phyloP scores from a whole-genome alignment of 2,797 vertebrate species.

The Hirundo rustica region DNA sequence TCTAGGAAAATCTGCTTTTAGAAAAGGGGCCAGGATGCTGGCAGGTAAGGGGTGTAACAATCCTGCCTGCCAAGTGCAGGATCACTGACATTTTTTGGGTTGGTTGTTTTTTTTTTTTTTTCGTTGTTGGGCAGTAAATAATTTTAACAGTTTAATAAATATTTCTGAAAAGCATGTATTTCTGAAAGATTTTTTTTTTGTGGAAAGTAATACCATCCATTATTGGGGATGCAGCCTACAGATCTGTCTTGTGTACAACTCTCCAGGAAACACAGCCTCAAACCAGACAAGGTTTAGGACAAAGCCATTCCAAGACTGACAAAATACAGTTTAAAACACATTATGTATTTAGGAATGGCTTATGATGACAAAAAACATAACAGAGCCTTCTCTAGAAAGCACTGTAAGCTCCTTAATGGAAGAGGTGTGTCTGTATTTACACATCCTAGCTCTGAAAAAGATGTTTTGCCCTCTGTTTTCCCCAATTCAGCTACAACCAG shows the following conservation, averaged over 20 bases:
- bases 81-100: neutral
- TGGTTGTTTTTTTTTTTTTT: neutral
- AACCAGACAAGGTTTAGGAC: neutral
- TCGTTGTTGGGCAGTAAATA: slow-evolving; percentile 29
- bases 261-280: neutral
- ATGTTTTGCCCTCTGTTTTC: neutral
- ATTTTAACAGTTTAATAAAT: slow-evolving; percentile 71
- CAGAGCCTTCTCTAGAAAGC: neutral
- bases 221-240: neutral
- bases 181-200: neutral
- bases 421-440: neutral
- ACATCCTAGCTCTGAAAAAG: neutral
- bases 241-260: neutral
- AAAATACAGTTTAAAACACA: neutral
- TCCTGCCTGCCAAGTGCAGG: slow-evolving; percentile 23
- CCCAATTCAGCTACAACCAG: neutral
- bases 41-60: neutral
- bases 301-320: neutral
- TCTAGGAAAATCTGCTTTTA: slow-evolving; percentile 11
- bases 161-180: slow-evolving; percentile 47
- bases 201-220: neutral
- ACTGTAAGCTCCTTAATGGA: neutral
- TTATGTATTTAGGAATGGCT: neutral
- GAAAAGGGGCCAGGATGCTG: slow-evolving; percentile 16
- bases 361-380: neutral